A percentile compares a stretch with the other conserved stretches of the same genome.
Conservation (phyloP, 1,140 invertebrate genomes). For the Bombyx mori region ASM3026992v2 NC_085113.1:5142501-5143000, state of each 20-base stretch:
- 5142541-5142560: no score
- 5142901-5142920: no score
- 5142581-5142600: background rate
- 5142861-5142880: no score
- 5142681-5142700: slow-evolving; percentile 62
- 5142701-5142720: slow-evolving; percentile 47
- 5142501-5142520: no score
- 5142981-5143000: no score
- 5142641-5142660: slow-evolving; percentile 63
- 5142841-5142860: background rate
- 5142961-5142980: no score
- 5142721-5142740: slow-evolving; percentile 35
- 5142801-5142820: background rate
- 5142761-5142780: slow-evolving; percentile 6
- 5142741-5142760: slow-evolving; percentile 32
- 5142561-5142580: background rate
- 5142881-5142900: no score
- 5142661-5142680: slow-evolving; percentile 55
- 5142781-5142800: background rate
- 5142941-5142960: no score
- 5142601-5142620: background rate
- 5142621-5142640: slow-evolving; percentile 25
- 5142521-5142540: no score
- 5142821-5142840: background rate
- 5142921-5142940: no score